Evolutionary conservation across 2,113 vertebrate genomes (phyloP).

Genomic region (Saccopteryx bilineata): DNA sequence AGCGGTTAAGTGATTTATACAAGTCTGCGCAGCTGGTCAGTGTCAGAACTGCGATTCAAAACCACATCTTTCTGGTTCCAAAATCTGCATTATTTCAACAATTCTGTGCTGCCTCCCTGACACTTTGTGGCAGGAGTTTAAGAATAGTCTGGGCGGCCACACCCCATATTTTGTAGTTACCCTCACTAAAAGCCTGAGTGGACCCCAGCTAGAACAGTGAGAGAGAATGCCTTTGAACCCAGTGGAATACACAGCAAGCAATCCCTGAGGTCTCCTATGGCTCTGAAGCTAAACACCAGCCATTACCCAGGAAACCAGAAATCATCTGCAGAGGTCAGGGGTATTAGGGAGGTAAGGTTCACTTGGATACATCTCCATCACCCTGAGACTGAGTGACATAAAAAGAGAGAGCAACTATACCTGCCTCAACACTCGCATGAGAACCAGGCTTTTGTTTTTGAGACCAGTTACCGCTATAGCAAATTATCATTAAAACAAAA

Average conservation of each 20-base stretch:
- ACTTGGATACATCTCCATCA: neutral
- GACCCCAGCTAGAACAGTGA: neutral
- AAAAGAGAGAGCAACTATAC: neutral
- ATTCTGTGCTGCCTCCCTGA: neutral
- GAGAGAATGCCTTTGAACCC: neutral
- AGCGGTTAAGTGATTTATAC: too few species aligned
- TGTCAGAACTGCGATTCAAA: neutral
- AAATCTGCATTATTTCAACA: neutral
- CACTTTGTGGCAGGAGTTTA: neutral
- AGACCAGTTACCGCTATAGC: neutral
- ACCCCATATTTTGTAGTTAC: conserved; percentile 1
- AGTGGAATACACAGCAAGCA: conserved; percentile 12
- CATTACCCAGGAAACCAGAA: neutral
- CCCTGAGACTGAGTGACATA: neutral
- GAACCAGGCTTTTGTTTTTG: neutral
- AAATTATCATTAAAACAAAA: neutral
- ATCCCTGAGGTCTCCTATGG: conserved; percentile 13
- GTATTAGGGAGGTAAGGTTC: neutral
- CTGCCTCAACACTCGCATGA: neutral
- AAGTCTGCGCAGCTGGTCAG: neutral
- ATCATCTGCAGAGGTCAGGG: neutral
- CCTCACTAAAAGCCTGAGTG: conserved; percentile 51
- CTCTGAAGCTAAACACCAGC: conserved; percentile 41
- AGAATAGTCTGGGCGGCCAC: neutral
- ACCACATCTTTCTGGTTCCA: neutral